Conservation (phyloP, 2,797 vertebrate genomes). For the Phylloscopus collybita region DNA sequence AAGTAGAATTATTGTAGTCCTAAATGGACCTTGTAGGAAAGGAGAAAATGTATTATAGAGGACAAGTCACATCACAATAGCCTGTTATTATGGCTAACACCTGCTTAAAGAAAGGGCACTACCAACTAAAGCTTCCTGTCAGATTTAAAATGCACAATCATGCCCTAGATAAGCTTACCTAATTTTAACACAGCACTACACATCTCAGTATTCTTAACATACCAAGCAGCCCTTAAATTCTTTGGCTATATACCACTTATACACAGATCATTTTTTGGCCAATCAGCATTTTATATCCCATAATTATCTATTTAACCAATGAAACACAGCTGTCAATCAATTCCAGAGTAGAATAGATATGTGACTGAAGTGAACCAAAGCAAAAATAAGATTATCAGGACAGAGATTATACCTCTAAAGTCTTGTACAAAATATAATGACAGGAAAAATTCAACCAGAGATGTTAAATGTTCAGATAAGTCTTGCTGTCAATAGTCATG, state of each 20-base stretch:
- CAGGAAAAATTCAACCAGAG: not conserved
- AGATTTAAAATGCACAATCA: not conserved
- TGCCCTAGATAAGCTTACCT: not conserved
- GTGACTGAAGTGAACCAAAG: not conserved
- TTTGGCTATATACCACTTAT: not conserved
- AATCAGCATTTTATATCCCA: not conserved
- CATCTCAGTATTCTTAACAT: not conserved
- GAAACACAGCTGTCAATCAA: not conserved
- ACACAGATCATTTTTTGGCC: not conserved
- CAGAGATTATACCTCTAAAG: not conserved
- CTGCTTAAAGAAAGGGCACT: not conserved
- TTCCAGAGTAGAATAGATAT: not conserved
- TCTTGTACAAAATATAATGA: not conserved
- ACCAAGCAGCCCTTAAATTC: not conserved
- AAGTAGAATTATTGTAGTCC: not conserved
- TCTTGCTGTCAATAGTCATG: not conserved
- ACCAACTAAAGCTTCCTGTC: not conserved
- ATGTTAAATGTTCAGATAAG: not conserved
- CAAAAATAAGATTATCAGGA: not conserved
- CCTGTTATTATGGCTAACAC: not conserved
- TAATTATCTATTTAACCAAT: not conserved
- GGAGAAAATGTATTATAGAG: not conserved
- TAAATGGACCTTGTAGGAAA: not conserved
- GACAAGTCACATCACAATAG: not conserved
- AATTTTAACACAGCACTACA: not conserved